Evolutionary conservation across 2,797 vertebrate genomes (phyloP), one percentile per base, ranked within the genome.

Genomic region (Harpagifer antarcticus): DNA sequence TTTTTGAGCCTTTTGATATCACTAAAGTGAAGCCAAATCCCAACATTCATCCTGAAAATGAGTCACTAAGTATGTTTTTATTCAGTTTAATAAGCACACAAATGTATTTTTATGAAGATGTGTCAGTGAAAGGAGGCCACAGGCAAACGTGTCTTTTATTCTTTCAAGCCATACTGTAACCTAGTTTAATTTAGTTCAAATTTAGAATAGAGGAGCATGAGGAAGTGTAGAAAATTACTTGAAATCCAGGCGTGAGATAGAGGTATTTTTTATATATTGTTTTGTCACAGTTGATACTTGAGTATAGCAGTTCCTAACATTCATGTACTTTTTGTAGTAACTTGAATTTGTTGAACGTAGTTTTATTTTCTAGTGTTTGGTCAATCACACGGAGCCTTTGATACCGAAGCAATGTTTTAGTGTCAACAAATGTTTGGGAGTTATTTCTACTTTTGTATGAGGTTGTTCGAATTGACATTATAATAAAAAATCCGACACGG

Each of bases 401-500:
- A 42, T 14, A 40, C 60, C 59, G 16, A 63, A 48, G 5, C 7
- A 8, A 8, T 3, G 23, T 15, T 53, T 48, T 74, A 45, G 13
- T 73, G 14, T 59, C 20, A 27, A 31, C 9, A 33, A 10, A 31
- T 33, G 2, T 43, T 62, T 62, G 61, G 4, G 40, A 23, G 37
- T 44, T 20, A 2, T 44, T 8, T 31, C 3, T 53, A 5, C 5
- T 73, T 69, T 83, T 73, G 13, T 61, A 63, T 70, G 5, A 19
- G 45, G 3, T 45, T 52, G 20, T 79, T 76, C 45, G 16, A 60
- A 56, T 27, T 67, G 3, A 72, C 59, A 50, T 73, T 76, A 4
- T 58, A 81, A 81, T 87, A 86, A 89, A 86, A 5, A 33, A 16
- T 68, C 0, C 4, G 60, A 79, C 2, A 23, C 1, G 2, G 45